Conservation (phyloP, 2,113 vertebrate genomes). For the Malurus melanocephalus region DNA sequence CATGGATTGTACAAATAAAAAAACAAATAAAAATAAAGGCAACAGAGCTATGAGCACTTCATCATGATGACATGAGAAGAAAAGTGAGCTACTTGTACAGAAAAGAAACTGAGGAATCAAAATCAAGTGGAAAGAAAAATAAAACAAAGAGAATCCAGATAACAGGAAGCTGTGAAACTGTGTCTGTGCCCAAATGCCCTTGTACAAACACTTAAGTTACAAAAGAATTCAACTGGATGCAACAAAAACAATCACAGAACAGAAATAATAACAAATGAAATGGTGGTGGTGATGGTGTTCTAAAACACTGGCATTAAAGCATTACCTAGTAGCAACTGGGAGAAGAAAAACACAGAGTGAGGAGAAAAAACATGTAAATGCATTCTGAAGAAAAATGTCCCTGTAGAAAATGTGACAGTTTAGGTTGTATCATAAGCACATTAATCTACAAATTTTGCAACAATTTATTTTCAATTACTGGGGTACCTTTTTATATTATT, state of each 20-base stretch:
- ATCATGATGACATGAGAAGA: neutral
- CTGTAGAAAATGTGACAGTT: neutral
- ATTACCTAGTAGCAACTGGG: neutral
- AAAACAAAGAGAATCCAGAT: neutral
- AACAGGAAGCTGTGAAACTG: neutral
- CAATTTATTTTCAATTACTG: neutral
- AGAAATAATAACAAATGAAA: neutral
- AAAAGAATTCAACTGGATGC: neutral
- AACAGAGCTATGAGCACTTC: neutral
- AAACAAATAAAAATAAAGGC: neutral
- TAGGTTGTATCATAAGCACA: neutral
- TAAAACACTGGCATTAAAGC: neutral
- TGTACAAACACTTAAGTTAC: neutral
- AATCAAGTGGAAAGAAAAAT: neutral
- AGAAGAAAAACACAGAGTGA: neutral
- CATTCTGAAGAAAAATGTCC: neutral
- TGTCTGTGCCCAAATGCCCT: neutral
- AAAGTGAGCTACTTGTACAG: neutral
- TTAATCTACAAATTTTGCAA: neutral
- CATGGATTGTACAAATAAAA: neutral
- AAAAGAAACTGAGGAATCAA: neutral
- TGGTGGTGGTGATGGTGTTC: fast-evolving
- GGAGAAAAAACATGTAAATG: neutral
- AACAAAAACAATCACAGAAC: neutral
- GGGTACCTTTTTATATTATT: neutral